phyloP scores from a whole-genome alignment of 2,888 invertebrate genomes.

The Psylliodes chrysocephalus region DNA sequence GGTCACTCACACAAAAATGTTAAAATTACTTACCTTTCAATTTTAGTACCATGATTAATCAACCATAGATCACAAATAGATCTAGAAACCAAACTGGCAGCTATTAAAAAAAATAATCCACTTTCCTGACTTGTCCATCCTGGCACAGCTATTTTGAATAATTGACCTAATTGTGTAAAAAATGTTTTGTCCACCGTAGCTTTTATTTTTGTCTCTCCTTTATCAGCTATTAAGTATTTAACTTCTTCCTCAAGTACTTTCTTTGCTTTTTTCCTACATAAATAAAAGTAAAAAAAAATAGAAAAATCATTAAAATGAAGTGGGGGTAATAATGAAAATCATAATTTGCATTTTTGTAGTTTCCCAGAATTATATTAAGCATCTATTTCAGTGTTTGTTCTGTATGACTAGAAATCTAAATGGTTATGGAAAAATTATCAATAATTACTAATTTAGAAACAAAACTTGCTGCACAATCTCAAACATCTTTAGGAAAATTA shows the following conservation, averaged over 20 bases:
- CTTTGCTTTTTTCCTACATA: conserved; percentile 63
- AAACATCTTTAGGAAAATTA: too few species aligned
- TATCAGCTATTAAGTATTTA: conserved; percentile 82
- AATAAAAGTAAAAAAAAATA: conserved; percentile 14
- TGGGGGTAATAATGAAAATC: too few species aligned
- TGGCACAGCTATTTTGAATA: conserved; percentile 83
- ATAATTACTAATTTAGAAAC: too few species aligned
- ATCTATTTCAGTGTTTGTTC: too few species aligned
- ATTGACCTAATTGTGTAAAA: conserved; percentile 73
- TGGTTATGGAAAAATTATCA: too few species aligned
- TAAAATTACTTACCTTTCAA: conserved; percentile 78
- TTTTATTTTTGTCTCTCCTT: conserved; percentile 70
- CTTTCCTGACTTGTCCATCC: conserved; percentile 81
- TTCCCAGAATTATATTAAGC: too few species aligned
- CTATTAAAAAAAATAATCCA: conserved; percentile 79
- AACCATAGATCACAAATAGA: conserved; percentile 98
- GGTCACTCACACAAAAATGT: too few species aligned
- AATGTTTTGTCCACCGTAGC: conserved; percentile 83
- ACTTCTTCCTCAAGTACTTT: conserved; percentile 75
- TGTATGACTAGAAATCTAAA: too few species aligned
- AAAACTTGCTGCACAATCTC: too few species aligned
- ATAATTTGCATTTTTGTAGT: too few species aligned
- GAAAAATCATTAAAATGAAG: too few species aligned
- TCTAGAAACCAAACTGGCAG: conserved; percentile 82
- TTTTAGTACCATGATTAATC: conserved; percentile 91